Percentiles rank a stretch among this genome's conserved stretches.
phyloP scores from a whole-genome alignment of 2,113 vertebrate species.

The Anolis sagrei region DNA sequence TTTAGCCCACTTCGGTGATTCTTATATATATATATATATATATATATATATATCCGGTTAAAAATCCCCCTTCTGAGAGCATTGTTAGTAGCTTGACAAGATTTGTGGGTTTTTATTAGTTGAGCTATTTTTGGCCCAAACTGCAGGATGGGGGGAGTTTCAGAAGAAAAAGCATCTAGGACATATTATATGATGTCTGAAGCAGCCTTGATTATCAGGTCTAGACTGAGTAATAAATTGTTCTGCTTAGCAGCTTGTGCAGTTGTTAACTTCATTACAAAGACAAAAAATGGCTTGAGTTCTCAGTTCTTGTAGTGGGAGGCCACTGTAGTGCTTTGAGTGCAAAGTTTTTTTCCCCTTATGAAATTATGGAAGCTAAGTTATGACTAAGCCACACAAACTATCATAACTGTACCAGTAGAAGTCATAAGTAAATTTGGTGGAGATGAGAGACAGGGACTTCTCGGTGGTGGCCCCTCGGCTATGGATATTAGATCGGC shows the following conservation, averaged over 20 bases:
- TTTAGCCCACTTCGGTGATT: constrained; percentile 64
- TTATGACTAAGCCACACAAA: neutral
- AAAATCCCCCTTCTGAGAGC: constrained; percentile 55
- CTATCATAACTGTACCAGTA: neutral
- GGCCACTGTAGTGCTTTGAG: neutral
- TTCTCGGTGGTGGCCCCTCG: too few relatives aligned
- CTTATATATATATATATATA: constrained; percentile 47
- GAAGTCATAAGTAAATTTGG: neutral
- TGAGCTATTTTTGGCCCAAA: constrained; percentile 51
- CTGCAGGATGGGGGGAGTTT: constrained; percentile 38
- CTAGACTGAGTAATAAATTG: constrained; percentile 28
- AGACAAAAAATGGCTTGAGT: neutral
- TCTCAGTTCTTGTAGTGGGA: neutral
- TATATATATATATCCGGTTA: constrained; percentile 30
- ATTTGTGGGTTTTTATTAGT: constrained; percentile 50
- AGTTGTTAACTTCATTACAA: constrained; percentile 13
- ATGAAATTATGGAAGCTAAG: neutral
- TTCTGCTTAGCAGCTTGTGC: constrained; percentile 33
- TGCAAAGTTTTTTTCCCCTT: neutral
- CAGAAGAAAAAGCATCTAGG: constrained; percentile 24
- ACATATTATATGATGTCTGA: constrained; percentile 32
- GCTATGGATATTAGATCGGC: too few relatives aligned
- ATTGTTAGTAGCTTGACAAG: constrained; percentile 27
- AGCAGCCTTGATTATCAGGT: constrained; percentile 39
- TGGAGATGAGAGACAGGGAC: too few relatives aligned